Evolutionary conservation across 1,140 invertebrate genomes (phyloP), one percentile per base, ranked within the genome.

Genomic region (Pararge aegeria): DNA sequence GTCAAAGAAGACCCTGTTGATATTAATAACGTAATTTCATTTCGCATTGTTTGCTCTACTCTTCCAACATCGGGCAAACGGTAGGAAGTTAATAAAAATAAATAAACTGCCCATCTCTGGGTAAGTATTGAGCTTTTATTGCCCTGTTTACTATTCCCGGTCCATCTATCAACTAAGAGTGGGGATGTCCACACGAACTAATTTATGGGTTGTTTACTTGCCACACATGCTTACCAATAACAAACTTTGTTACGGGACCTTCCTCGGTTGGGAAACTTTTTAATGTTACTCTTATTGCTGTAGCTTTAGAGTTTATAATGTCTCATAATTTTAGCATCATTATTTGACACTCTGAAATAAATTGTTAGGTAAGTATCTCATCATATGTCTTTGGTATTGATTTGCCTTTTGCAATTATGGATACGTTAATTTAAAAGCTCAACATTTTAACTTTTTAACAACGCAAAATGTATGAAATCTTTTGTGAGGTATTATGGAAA

Each of bases 131-230:
- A 29, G 42, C 64, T 68, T 68, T 68, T 68, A 68, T 68, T 59
- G 56, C 51, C 50, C 34, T 64, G 65, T 64, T 68, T 68, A 63
- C 60, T 51, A 60, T 68, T 52, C 49, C 24, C 56, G 15, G 21
- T 46, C 57, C 40, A 61, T 66, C 54, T 66, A 61, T 66, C 63
- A 59, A 59, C 55, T 20, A 42, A 34, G 27, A 55, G 63, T 52
- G 49, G 59, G 56, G 59, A 55, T 51, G 57, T 55, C 56, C 60
- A 37, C 56, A 27, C 52, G 38, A 60, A 61, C 42, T 67, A 60
- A 67, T 68, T 64, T 68, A 64, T 61, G 15, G 52, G 24, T 57
- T 64, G 61, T 64, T 68, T 61, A 55, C 61, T 54, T 29, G 34
- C 30, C 55, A 55, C 51, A 59, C 42, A 58, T 55, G 62, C 38